Base-by-base conservation (phyloP, 2,113 vertebrate genomes). In the Petrocephalus microphthalmus region DNA sequence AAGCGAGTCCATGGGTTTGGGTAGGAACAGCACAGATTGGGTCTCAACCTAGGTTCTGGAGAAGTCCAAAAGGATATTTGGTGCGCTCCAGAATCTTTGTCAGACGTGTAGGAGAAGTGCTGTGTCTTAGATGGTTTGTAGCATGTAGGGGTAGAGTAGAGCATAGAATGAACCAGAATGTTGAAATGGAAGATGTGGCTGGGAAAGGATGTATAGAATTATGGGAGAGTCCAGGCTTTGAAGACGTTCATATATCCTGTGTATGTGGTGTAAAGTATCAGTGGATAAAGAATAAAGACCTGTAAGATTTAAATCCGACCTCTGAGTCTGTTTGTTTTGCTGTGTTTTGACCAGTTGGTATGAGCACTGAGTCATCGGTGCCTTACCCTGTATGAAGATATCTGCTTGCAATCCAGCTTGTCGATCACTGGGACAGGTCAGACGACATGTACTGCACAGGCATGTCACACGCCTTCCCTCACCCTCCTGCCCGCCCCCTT, bases 271-370 rank as follows among this genome's bases (percentile, higher is more conserved):
- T 92, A 94, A 92, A 92, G n/a, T 84, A 89, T 84, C 64, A n/a
- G 87, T 88, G 90, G 88, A 87, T 81, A 89, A 93, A 93, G 91
- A 95, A 95, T 95, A 96, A 96, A 96, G 91, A 90, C 93, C 92
- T 93, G 90, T 94, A 95, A 95, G 94, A 95, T 93, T 94, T 94
- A 89, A 87, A 93, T 92, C 92, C 91, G 90, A 94, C 90, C 78
- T 85, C 33, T 51, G 47, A 37, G 29, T 85, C 88, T n/a, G 22
- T 74, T 20, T 74, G 53, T 88, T 88, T 88, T 82, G 52, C 15
- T 42, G 7, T 47, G 47, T 53, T 54, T 1, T 29, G 3, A 52
- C 5, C 78, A 17, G 2, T 47, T 64, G 85, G 0, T 15, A 1
- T 49, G 22, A n/a, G 56, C 25, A 49, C 3, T 10, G n/a, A 22